A percentile compares a stretch with the other conserved stretches of the same genome.
Conservation (phyloP, 2,888 invertebrate genomes). For the Melitaea athalia region DNA sequence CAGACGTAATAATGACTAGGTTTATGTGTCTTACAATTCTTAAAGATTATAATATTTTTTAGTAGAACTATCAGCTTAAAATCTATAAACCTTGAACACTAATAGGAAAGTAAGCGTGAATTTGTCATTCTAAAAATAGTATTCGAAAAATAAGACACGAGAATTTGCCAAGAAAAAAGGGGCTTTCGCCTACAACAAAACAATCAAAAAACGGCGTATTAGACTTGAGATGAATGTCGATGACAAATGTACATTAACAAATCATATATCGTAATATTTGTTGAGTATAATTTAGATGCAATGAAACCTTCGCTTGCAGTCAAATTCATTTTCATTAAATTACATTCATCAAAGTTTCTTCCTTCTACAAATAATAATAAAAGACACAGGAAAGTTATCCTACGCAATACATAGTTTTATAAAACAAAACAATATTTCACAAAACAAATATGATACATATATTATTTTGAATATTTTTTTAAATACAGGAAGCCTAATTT, state of each 20-base stretch:
- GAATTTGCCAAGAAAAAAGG: slow-evolving; percentile 49
- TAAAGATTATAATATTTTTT: background rate
- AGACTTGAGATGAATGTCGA: slow-evolving; percentile 26
- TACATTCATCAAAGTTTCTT: too few relatives aligned
- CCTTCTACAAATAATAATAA: background rate
- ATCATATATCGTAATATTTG: too few relatives aligned
- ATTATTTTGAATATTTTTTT: background rate
- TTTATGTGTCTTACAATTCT: background rate
- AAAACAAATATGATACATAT: background rate
- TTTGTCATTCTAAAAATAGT: slow-evolving; percentile 43
- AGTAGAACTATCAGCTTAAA: background rate
- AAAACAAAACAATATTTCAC: background rate
- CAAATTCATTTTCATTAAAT: too few relatives aligned
- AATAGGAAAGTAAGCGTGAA: slow-evolving; percentile 42
- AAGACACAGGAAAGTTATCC: background rate
- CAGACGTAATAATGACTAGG: background rate
- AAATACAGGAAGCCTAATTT: slow-evolving; percentile 25
- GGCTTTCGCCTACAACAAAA: slow-evolving; percentile 39
- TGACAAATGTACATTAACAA: slow-evolving; percentile 22
- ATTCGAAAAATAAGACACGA: slow-evolving; percentile 41
- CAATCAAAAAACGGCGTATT: slow-evolving; percentile 22
- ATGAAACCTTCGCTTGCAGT: too few relatives aligned
- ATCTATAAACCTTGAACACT: slow-evolving; percentile 21
- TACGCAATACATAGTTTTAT: too few relatives aligned
- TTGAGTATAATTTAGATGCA: too few relatives aligned